Percentiles rank a stretch among this genome's conserved stretches.
phyloP scores from a whole-genome alignment of 2,113 vertebrate genomes.

The Ariopsis seemanni region DNA sequence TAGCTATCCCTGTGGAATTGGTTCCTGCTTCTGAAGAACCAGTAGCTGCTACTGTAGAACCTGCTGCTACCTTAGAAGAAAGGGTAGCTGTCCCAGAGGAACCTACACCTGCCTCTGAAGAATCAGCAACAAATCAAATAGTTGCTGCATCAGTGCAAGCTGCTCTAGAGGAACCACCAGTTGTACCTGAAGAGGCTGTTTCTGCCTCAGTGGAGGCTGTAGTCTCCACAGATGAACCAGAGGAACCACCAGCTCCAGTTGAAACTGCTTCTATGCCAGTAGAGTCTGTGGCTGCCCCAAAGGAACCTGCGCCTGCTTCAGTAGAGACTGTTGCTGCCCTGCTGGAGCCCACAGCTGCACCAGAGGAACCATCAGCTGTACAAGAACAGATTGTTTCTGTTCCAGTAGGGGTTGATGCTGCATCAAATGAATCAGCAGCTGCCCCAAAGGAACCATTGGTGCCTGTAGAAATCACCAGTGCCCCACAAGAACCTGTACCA shows the following conservation, averaged over 20 bases:
- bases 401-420: neutral
- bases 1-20: slow-evolving; percentile 35
- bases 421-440: neutral
- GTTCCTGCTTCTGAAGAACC: slow-evolving; percentile 27
- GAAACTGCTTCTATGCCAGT: slow-evolving; percentile 40
- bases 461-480: neutral
- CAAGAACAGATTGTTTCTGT: neutral
- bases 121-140: slow-evolving; percentile 45
- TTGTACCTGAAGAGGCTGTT: neutral
- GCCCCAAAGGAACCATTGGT: neutral
- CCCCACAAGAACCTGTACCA: neutral
- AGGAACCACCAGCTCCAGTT: neutral
- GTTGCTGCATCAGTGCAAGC: slow-evolving; percentile 12
- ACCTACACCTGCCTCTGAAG: slow-evolving; percentile 19
- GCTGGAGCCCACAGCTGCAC: slow-evolving; percentile 31
- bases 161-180: slow-evolving; percentile 43
- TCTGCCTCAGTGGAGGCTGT: neutral
- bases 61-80: slow-evolving; percentile 29
- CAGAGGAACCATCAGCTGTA: neutral
- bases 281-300: slow-evolving; percentile 52
- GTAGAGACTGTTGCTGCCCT: neutral
- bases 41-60: neutral
- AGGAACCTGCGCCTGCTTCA: slow-evolving; percentile 14
- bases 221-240: slow-evolving; percentile 20
- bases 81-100: neutral